Percentiles rank a stretch among this genome's conserved stretches.
phyloP scores from a whole-genome alignment of 1,140 invertebrate genomes.

The Listronotus bonariensis region DNA sequence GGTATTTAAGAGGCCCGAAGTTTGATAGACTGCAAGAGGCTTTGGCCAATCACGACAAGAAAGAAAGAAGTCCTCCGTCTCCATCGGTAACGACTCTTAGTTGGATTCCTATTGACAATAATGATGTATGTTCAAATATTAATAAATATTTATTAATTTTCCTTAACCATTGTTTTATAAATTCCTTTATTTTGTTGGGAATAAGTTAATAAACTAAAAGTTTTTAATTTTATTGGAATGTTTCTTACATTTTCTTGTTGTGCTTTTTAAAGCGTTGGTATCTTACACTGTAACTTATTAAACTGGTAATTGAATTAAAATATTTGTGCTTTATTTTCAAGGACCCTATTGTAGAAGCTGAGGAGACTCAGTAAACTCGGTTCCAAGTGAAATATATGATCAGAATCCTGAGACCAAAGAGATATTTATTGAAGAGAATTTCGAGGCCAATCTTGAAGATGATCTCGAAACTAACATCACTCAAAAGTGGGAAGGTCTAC shows the following conservation, averaged over 20 bases:
- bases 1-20: conserved; percentile 82
- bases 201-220: no score
- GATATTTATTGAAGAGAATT: conserved; percentile 62
- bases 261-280: no score
- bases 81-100: conserved; percentile 76
- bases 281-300: no score
- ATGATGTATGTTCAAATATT: conserved; percentile 40
- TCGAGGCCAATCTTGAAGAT: conserved; percentile 57
- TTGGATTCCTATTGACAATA: conserved; percentile 67
- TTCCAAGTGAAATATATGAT: conserved; percentile 61
- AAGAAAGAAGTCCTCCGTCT: conserved; percentile 67
- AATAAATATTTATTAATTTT: no score
- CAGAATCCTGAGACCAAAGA: conserved; percentile 62
- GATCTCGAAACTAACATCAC: conserved; percentile 64
- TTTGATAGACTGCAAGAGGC: conserved; percentile 88
- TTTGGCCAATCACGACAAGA: conserved; percentile 67
- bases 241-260: no score
- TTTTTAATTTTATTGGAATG: no score
- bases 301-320: no score
- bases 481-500: conserved; percentile 73
- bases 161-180: no score
- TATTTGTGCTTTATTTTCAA: conserved; percentile 4
- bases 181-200: no score
- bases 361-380: conserved; percentile 68
- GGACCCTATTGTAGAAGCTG: conserved; percentile 61